phyloP scores from a whole-genome alignment of 2,888 invertebrate genomes.

The Psococerastis gibbosa region DNA sequence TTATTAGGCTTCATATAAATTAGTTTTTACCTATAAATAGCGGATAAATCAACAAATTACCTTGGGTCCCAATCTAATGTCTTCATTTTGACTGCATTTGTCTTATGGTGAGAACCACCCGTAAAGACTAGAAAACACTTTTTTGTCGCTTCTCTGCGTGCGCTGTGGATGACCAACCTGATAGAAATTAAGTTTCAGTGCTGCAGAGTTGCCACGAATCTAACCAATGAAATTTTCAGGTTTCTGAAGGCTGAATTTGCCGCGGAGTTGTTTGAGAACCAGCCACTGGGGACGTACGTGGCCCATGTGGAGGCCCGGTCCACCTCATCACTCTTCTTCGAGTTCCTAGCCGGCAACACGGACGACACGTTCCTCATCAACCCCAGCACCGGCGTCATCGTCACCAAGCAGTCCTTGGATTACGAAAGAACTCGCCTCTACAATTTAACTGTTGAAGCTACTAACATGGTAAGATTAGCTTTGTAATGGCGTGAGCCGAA shows the following conservation, averaged over 20 bases:
- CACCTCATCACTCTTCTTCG: conserved; percentile 60
- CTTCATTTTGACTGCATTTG: no score
- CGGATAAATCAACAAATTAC: no score
- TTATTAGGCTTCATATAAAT: no score
- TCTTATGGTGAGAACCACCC: no score
- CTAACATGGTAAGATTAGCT: conserved; percentile 59
- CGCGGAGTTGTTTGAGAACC: conserved; percentile 69
- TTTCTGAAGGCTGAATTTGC: conserved; percentile 28
- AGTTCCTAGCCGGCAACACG: conserved; percentile 54
- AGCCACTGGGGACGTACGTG: conserved; percentile 59
- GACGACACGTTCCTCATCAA: conserved; percentile 60
- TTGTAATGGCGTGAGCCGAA: conserved; percentile 14
- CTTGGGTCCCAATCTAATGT: no score
- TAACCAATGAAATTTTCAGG: no score
- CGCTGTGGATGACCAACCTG: no score
- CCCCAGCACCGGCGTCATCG: conserved; percentile 70
- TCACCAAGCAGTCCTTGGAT: conserved; percentile 58
- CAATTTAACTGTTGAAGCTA: conserved; percentile 65
- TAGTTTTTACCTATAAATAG: no score
- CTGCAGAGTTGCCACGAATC: no score
- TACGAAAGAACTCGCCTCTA: conserved; percentile 58
- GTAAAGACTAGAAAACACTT: no score
- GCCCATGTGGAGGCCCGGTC: conserved; percentile 62
- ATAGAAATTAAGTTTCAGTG: no score
- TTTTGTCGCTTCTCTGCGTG: no score